Evolutionary conservation across 2,797 vertebrate genomes (phyloP), one percentile per base, ranked within the genome.

Genomic region (Myotis vivesi): DNA sequence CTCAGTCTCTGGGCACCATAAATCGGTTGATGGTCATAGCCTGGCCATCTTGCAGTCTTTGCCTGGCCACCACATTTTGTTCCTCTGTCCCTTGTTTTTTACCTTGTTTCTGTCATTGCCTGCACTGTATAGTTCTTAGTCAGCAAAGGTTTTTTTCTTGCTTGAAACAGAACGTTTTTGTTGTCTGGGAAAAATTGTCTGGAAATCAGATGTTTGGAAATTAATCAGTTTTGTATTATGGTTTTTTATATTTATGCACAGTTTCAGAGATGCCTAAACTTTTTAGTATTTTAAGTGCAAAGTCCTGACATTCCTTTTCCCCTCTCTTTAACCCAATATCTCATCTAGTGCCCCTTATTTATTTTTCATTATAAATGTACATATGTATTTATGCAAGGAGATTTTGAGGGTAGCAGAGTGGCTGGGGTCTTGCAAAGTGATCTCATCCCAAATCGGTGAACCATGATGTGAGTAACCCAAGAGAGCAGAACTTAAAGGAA

Each of bases 281-380:
- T 69, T 93, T 91, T 59, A 87, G 36, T 83, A 82, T 57, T 88
- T 85, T 95, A 83, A 93, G 53, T 89, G 12, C 71, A 89, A 62
- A 44, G 9, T 83, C 8, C 38, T 91, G 20, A 68, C 41, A 68
- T 68, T 93, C 8, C 1, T 72, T 77, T 73, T 91, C 71, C 44
- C 62, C 84, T 10, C 16, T 10, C 25, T 91, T 87, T 91, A n/a
- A 90, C 28, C 20, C 22, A 85, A 0, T 95, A 11, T 71, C 49
- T 68, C 33, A 92, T 62, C 30, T 30, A 69, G 0, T 81, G 22
- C 13, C 20, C 28, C 16, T 62, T 84, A 92, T 19, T 87, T 94
- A 46, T 38, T 92, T 95, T 89, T 57, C 73, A 44, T 89, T 87
- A 36, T 66, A 71, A 82, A 77, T 17, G 0, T 90, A 19, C 28